Evolutionary conservation across 2,888 invertebrate species (phyloP).

Genomic region (Catocala sponsa): DNA sequence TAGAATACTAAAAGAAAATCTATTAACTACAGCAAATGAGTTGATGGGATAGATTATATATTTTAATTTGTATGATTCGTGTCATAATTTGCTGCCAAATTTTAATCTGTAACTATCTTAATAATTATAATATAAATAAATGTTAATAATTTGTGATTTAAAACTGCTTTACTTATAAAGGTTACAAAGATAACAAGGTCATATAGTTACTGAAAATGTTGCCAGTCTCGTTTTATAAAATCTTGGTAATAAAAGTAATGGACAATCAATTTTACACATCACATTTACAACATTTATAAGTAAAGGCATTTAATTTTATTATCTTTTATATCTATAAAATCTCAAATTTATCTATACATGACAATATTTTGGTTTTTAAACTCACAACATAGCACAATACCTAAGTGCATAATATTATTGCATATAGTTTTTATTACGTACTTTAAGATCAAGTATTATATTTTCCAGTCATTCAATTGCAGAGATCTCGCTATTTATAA

Average conservation of each 20-base stretch:
- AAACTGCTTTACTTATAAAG: conserved; percentile 46
- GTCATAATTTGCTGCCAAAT: conserved; percentile 41
- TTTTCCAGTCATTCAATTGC: conserved; percentile 64
- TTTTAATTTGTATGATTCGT: conserved; percentile 36
- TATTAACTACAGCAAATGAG: conserved; percentile 54
- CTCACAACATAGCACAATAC: conserved; percentile 45
- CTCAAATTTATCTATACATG: conserved; percentile 55
- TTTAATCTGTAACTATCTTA: conserved; percentile 36
- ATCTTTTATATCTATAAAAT: conserved; percentile 34
- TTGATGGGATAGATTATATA: conserved; percentile 45
- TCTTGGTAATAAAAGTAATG: conserved; percentile 17
- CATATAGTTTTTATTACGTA: conserved; percentile 53
- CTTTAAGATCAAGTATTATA: conserved; percentile 41
- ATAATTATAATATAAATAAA: conserved; percentile 37
- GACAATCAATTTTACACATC: conserved; percentile 33
- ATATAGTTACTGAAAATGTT: conserved; percentile 14
- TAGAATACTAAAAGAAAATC: conserved; percentile 52
- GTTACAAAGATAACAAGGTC: conserved; percentile 28
- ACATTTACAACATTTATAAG: conserved; percentile 49
- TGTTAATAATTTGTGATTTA: conserved; percentile 37
- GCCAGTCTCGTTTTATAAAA: conserved; percentile 5
- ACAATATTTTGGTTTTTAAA: conserved; percentile 56
- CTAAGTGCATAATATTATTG: conserved; percentile 56
- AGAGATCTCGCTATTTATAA: conserved; percentile 56
- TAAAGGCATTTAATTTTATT: conserved; percentile 41